These are phyloP conservation scores for Hystrix cristata DNA, from an alignment of 2,113 vertebrate species.

Conservation along the genomic window DNA sequence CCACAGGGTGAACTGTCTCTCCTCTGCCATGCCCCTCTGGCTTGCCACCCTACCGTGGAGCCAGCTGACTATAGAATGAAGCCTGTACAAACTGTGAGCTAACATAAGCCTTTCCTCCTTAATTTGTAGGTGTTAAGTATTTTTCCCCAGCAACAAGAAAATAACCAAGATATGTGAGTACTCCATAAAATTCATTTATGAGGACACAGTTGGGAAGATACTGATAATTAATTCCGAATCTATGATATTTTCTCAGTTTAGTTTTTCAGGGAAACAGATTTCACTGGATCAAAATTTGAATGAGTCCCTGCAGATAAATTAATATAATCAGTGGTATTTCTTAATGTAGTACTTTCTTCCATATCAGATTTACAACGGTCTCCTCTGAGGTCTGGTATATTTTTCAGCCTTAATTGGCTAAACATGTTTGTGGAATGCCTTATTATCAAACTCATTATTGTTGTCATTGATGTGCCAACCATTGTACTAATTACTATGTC, in stretches of 20 bases:
- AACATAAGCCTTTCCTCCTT: background rate
- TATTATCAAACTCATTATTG: conserved; percentile 40
- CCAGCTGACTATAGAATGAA: background rate
- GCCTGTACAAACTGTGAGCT: background rate
- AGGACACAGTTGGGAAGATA: background rate
- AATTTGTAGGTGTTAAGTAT: background rate
- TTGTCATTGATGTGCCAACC: background rate
- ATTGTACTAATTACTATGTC: conserved; percentile 20
- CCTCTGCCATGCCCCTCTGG: background rate
- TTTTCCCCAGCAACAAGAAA: background rate
- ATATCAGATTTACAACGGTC: background rate
- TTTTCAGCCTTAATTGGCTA: conserved; percentile 57
- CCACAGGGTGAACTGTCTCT: background rate
- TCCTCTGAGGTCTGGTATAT: background rate
- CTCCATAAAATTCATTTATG: background rate
- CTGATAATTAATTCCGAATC: background rate
- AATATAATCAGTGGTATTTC: conserved; percentile 42
- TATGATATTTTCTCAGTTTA: background rate
- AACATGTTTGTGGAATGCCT: background rate
- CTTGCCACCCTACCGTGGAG: background rate
- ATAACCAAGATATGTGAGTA: background rate
- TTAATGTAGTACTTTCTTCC: background rate
- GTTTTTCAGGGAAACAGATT: conserved; percentile 30
- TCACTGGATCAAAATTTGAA: conserved; percentile 35
- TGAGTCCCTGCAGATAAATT: conserved; percentile 30